phyloP scores from a whole-genome alignment of 2,888 invertebrate species.

The Limnephilus lunatus region DNA sequence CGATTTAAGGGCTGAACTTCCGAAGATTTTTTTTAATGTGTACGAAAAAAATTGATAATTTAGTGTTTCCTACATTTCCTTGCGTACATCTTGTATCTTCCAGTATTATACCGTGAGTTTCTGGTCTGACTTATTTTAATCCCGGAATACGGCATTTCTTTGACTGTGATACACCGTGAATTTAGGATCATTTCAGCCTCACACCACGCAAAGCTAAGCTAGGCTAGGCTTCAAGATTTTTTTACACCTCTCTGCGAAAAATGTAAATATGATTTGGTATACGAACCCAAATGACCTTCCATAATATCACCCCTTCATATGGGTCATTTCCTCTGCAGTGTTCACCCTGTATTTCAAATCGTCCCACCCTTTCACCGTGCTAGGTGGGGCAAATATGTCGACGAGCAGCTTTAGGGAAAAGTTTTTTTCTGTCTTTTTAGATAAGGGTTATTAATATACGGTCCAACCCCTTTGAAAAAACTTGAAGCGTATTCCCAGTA shows the following conservation, averaged over 20 bases:
- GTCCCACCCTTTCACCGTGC: not conserved
- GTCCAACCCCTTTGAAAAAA: not conserved
- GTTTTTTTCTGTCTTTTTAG: not conserved
- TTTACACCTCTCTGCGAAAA: not conserved
- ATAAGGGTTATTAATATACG: conserved; percentile 2
- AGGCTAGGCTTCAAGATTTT: not conserved
- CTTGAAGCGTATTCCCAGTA: not conserved
- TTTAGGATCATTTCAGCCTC: not conserved
- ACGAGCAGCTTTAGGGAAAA: not conserved
- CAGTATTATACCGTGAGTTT: not conserved
- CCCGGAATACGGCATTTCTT: not conserved
- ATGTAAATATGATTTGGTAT: not conserved
- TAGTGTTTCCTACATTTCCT: not conserved
- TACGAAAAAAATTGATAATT: no score
- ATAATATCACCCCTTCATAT: not conserved
- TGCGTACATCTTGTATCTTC: not conserved
- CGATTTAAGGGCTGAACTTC: no score
- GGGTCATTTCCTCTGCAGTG: not conserved
- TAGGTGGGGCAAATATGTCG: not conserved
- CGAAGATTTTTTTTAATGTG: no score
- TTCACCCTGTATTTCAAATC: not conserved
- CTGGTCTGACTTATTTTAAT: not conserved
- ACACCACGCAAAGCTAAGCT: not conserved
- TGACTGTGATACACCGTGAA: not conserved
- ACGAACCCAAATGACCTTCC: not conserved